Base-by-base conservation (phyloP, 1,140 invertebrate genomes). In the Trichonephila clavata region DNA sequence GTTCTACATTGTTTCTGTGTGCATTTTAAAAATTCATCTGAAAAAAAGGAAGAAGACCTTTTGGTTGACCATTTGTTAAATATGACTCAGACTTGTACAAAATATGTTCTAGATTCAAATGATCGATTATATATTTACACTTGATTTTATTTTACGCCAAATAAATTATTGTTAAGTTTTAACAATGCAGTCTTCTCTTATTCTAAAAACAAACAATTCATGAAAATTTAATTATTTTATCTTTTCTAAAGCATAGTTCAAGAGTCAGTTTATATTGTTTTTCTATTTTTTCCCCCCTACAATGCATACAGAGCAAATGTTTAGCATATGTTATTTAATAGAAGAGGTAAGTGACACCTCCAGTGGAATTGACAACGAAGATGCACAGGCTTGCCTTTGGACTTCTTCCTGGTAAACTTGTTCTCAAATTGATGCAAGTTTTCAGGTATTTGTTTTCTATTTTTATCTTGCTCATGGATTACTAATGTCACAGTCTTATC, bases 151-250 rank as follows among this genome's bases (percentile, higher is more conserved):
- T 77, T 86, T 65, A 57, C 57, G 65, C 68, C 20, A 86, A 92
- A 86, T 86, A 86, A 71, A 86, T 86, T 92, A 60, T 86, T 92
- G 91, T 92, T 92, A 77, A 65, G 91, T 92, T 92, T 92, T 92
- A 92, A 86, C 59, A 18, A 68, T 50, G 59, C 61, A 20, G 24
- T 90, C 65, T 92, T 92, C 7, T 86, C 24, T 81, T 39, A 13
- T 43, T 84, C 21, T 21, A 65, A 84, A 59, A 14, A 20, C 24
- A 57, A 59, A 32, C 87, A 71, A 18, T n/a, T 50, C 24, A 68
- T 50, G 8, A 39, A 27, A 18, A 39, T 8, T 61, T n/a, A 86
- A 65, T 20, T 20, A 20, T 61, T 27, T 27, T 63, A n/a, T 32
- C 18, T 13, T 16, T n/a, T 32, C 8, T 32, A 43, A 43, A 50